Evolutionary conservation across 2,797 vertebrate genomes (phyloP).

Genomic region (Schizothorax lantsangensis): DNA sequence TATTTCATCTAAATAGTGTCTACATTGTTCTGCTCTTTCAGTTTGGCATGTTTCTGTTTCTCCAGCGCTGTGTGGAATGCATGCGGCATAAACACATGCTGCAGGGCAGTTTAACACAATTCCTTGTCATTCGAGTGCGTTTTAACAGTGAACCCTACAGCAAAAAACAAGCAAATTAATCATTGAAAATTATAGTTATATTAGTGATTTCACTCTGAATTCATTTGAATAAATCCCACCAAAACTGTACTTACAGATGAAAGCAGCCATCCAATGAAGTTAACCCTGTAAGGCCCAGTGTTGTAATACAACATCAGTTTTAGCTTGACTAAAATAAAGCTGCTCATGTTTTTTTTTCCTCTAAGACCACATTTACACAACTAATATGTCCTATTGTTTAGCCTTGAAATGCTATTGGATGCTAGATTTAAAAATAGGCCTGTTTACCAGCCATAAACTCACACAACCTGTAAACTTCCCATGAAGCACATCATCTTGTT

Average conservation of each 20-base stretch:
- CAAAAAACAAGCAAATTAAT: background rate
- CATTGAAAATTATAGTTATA: background rate
- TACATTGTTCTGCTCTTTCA: background rate
- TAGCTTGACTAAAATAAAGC: too few relatives aligned
- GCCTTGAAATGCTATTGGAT: too few relatives aligned
- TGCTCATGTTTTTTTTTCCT: too few relatives aligned
- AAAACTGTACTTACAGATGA: background rate
- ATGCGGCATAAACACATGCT: slow-evolving; percentile 1
- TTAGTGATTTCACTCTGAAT: background rate
- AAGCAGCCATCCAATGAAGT: background rate
- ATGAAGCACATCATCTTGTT: background rate
- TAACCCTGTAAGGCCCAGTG: too few relatives aligned
- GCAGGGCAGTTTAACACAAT: background rate
- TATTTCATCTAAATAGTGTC: background rate
- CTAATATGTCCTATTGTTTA: too few relatives aligned
- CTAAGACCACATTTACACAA: too few relatives aligned
- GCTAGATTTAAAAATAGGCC: too few relatives aligned
- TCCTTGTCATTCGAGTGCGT: background rate
- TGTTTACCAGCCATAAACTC: too few relatives aligned
- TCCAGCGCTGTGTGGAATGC: slow-evolving; percentile 30
- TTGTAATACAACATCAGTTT: too few relatives aligned
- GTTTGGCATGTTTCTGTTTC: background rate
- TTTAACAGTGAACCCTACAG: background rate
- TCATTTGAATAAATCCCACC: background rate
- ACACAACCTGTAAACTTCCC: background rate